Evolutionary conservation across 2,113 vertebrate genomes (phyloP).

Genomic region (Gadus macrocephalus): DNA sequence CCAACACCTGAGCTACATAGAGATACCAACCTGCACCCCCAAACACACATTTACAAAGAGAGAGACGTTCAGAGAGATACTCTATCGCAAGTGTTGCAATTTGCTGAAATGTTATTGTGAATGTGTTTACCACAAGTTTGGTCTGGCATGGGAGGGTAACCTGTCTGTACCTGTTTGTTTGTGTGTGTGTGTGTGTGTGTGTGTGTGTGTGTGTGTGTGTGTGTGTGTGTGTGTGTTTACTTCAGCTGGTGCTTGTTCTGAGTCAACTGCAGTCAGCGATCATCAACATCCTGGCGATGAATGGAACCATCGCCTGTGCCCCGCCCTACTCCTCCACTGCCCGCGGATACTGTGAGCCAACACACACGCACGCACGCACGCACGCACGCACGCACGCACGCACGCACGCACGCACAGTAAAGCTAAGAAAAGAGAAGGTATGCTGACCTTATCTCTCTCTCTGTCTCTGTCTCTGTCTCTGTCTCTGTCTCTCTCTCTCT

Average conservation of each 20-base stretch:
- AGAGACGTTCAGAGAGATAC: too few species aligned
- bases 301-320: conserved; percentile 70
- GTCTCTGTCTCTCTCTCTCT: background rate
- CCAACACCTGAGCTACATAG: too few species aligned
- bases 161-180: conserved; percentile 11
- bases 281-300: conserved; percentile 75
- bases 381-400: background rate
- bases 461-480: background rate
- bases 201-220: conserved; percentile 12
- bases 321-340: conserved; percentile 75
- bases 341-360: conserved; percentile 79
- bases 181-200: background rate
- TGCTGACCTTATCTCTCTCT: too few species aligned
- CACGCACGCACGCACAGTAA: background rate
- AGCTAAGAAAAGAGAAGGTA: background rate
- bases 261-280: conserved; percentile 80
- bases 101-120: too few species aligned
- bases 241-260: conserved; percentile 78
- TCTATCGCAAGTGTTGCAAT: too few species aligned
- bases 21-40: too few species aligned
- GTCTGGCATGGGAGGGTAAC: too few species aligned
- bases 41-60: too few species aligned
- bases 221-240: conserved; percentile 13
- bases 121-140: too few species aligned
- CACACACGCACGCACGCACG: background rate